Conservation (phyloP, 1,140 invertebrate genomes). For the Bombus fervidus region DNA sequence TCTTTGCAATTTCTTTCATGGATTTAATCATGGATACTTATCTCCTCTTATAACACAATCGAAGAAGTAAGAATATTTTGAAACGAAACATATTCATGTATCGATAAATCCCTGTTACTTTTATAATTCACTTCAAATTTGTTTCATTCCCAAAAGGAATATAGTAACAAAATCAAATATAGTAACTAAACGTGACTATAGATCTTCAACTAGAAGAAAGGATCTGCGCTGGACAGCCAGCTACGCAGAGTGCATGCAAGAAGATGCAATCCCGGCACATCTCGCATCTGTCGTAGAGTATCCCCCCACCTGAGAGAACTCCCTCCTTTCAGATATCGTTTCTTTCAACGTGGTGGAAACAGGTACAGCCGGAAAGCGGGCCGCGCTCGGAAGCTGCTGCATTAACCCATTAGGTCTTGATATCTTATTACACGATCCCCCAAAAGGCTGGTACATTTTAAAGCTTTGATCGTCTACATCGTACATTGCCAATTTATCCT, state of each 20-base stretch:
- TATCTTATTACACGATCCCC: not conserved
- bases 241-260: conserved; percentile 49
- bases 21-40: no score
- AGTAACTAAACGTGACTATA: no score
- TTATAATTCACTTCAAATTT: no score
- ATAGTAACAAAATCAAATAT: no score
- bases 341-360: conserved; percentile 59
- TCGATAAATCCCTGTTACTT: no score
- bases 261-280: conserved; percentile 65
- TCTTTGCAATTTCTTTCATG: no score
- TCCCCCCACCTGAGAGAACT: not conserved
- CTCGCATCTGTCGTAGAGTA: conserved; percentile 71
- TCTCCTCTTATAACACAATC: no score
- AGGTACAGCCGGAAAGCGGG: conserved; percentile 68
- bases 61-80: no score
- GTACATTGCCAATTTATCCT: no score
- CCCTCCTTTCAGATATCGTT: conserved; percentile 10
- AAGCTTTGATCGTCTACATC: no score
- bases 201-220: not conserved
- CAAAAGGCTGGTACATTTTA: no score
- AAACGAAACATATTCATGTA: no score
- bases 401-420: not conserved
- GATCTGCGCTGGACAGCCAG: conserved; percentile 50
- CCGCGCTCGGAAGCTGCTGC: conserved; percentile 56
- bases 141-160: not conserved